A percentile compares a stretch with the other conserved stretches of the same genome.
Evolutionary conservation across 2,888 invertebrate genomes (phyloP).

Genomic region (Luffia ferchaultella): DNA sequence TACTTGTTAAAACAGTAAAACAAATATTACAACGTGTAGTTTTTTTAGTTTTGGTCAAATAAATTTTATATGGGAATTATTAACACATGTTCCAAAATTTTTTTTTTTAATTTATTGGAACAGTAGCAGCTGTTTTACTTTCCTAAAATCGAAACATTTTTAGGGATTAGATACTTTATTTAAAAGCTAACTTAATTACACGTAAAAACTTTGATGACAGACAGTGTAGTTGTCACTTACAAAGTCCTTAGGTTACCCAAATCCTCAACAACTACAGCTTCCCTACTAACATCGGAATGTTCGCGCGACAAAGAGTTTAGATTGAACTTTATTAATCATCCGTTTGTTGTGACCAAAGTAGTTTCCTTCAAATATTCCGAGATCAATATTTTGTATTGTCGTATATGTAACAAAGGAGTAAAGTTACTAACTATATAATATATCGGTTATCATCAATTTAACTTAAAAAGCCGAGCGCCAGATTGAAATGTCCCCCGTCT

Average conservation of each 20-base stretch:
- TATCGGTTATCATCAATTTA: neutral
- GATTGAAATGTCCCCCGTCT: neutral
- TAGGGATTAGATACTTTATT: neutral
- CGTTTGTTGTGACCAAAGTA: neutral
- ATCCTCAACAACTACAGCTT: neutral
- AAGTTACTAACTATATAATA: neutral
- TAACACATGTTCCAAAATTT: too few species aligned
- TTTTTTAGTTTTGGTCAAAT: too few species aligned
- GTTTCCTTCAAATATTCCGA: neutral
- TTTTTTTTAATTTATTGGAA: too few species aligned
- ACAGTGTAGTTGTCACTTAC: neutral
- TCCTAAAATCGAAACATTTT: too few species aligned
- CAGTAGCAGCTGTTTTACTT: too few species aligned
- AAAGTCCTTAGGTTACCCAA: neutral
- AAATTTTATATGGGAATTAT: too few species aligned
- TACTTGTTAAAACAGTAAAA: too few species aligned
- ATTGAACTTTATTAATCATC: neutral
- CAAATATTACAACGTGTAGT: too few species aligned
- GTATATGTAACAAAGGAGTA: neutral
- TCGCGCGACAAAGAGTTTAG: neutral
- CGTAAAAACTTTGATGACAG: neutral
- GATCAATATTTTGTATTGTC: neutral
- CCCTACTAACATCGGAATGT: neutral
- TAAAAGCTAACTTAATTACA: neutral
- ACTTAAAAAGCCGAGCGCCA: neutral